Evolutionary conservation across 2,113 vertebrate species (phyloP).

Genomic region (Nicator chloris): DNA sequence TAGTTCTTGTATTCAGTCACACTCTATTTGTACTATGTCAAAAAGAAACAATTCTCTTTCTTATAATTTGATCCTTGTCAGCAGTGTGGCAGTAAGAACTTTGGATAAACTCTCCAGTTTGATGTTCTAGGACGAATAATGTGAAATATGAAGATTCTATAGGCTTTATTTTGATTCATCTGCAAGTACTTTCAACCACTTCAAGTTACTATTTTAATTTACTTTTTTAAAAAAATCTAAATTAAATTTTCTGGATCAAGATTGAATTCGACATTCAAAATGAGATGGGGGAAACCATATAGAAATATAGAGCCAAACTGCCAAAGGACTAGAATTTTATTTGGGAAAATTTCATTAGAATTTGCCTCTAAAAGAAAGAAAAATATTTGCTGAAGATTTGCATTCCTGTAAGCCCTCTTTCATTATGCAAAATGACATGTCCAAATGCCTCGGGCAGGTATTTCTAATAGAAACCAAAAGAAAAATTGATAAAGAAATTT

Average conservation of each 20-base stretch:
- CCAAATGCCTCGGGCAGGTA: neutral
- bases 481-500: constrained; percentile 56
- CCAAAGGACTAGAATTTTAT: neutral
- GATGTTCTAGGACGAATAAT: neutral
- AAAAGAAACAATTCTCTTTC: neutral
- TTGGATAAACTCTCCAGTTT: neutral
- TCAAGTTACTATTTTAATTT: neutral
- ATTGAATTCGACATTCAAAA: neutral
- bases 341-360: neutral
- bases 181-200: neutral
- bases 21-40: neutral
- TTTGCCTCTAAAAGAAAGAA: constrained; percentile 14
- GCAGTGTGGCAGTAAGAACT: neutral
- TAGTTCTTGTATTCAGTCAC: neutral
- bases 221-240: neutral
- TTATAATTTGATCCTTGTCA: neutral
- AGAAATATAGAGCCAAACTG: neutral
- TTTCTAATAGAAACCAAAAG: constrained; percentile 14
- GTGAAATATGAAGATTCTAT: neutral
- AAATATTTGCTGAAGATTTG: constrained; percentile 23
- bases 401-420: neutral
- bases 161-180: neutral
- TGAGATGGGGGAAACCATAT: neutral
- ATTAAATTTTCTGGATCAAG: neutral
- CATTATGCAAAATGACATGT: constrained; percentile 39